These are phyloP conservation scores for Eucidaris tribuloides DNA, from an alignment of 35 echinoderm and acorn worm genomes.

Conservation along the genomic window DNA sequence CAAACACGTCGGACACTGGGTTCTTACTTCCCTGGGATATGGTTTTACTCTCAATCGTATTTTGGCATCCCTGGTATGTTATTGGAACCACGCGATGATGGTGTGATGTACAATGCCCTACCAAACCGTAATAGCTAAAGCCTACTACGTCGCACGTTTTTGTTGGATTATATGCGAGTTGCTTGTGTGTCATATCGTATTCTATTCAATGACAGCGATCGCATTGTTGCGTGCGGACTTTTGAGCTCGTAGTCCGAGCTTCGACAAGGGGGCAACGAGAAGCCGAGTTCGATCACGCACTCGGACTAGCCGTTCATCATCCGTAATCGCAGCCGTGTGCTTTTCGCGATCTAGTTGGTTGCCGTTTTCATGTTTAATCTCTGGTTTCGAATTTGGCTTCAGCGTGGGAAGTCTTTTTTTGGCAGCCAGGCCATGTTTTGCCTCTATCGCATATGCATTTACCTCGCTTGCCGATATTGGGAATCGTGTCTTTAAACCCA, in stretches of 20 bases:
- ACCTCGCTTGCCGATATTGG: conserved; percentile 36
- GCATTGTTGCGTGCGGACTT: conserved; percentile 54
- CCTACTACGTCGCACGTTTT: conserved; percentile 50
- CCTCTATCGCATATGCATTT: conserved; percentile 43
- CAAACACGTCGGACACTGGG: conserved; percentile 29
- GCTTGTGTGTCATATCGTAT: conserved; percentile 51
- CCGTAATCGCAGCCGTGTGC: conserved; percentile 66
- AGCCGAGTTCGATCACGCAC: conserved; percentile 57
- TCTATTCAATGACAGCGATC: conserved; percentile 64
- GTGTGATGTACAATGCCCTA: conserved; percentile 38
- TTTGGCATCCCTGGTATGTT: conserved; percentile 39
- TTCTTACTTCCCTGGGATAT: conserved; percentile 46
- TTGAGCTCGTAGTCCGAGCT: conserved; percentile 5
- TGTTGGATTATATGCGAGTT: conserved; percentile 55
- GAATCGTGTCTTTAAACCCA: conserved; percentile 80
- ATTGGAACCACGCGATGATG: neutral
- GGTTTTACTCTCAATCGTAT: conserved; percentile 47
- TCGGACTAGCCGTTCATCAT: conserved; percentile 85
- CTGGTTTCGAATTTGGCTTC: conserved; percentile 58
- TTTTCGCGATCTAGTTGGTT: conserved; percentile 88
- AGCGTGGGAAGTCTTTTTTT: conserved; percentile 1
- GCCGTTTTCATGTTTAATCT: conserved; percentile 52
- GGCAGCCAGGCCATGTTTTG: conserved; percentile 30
- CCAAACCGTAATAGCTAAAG: neutral
- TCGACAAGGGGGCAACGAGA: conserved; percentile 35